Evolutionary conservation across 2,113 vertebrate species (phyloP).

Genomic region (Motacilla tschutschensis): DNA sequence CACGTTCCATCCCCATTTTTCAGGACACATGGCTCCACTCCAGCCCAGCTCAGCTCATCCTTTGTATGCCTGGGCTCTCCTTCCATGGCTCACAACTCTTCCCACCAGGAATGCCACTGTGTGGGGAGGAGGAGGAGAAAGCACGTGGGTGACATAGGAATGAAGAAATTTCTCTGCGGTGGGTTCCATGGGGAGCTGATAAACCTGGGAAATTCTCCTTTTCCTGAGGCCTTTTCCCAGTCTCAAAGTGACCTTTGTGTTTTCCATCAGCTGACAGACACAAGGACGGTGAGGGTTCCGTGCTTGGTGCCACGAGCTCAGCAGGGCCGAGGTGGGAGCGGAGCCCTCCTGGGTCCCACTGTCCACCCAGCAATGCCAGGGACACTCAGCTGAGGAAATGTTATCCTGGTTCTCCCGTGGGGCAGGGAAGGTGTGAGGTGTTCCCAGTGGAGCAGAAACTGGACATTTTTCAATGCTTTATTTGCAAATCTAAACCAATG

Average conservation of each 20-base stretch:
- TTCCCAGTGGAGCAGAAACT: rapidly evolving
- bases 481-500: neutral
- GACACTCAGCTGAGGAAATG: neutral
- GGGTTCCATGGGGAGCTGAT: neutral
- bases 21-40: neutral
- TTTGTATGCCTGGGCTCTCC: neutral
- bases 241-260: neutral
- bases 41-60: neutral
- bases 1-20: rapidly evolving
- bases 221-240: neutral
- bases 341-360: neutral
- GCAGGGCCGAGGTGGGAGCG: neutral
- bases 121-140: neutral
- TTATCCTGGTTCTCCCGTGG: rapidly evolving
- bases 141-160: neutral
- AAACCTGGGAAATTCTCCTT: neutral
- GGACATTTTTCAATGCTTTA: neutral
- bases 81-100: neutral
- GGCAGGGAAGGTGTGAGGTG: neutral
- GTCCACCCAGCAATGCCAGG: rapidly evolving
- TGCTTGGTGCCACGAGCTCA: neutral
- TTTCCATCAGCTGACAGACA: neutral
- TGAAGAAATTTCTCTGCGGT: neutral
- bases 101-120: neutral
- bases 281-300: neutral